Conservation (phyloP, 2,797 vertebrate genomes). For the Hoplostethus mediterraneus region DNA sequence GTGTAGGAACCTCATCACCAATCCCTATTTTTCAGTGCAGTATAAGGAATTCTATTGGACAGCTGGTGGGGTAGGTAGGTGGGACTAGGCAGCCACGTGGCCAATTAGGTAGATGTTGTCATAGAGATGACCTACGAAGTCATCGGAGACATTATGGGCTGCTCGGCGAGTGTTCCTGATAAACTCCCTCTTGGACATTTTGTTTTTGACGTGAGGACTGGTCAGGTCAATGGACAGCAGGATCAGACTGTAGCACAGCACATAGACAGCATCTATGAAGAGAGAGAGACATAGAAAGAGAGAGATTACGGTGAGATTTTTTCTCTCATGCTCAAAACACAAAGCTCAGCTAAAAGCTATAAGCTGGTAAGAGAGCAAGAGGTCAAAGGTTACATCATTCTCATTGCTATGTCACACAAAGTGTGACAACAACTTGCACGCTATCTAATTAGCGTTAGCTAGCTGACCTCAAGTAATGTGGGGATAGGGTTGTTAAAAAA, state of each 20-base stretch:
- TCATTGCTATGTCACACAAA: too few relatives aligned
- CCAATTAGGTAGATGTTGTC: slow-evolving; percentile 99
- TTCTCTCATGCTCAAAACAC: too few relatives aligned
- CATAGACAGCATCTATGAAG: slow-evolving; percentile 93
- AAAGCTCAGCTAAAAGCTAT: too few relatives aligned
- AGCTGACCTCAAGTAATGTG: too few relatives aligned
- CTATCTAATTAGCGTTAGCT: too few relatives aligned
- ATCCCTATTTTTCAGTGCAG: slow-evolving; percentile 56
- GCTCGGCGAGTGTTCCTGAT: slow-evolving; percentile 97
- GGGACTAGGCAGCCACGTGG: slow-evolving; percentile 93
- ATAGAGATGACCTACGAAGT: slow-evolving; percentile 99
- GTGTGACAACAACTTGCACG: too few relatives aligned
- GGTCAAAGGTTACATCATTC: too few relatives aligned
- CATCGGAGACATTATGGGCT: slow-evolving; percentile 97
- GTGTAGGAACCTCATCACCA: slow-evolving; percentile 46
- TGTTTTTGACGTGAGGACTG: slow-evolving; percentile 99
- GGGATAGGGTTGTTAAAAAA: too few relatives aligned
- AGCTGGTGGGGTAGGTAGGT: slow-evolving; percentile 25
- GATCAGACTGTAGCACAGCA: slow-evolving; percentile 98
- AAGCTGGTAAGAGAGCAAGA: too few relatives aligned
- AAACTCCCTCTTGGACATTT: slow-evolving; percentile 99
- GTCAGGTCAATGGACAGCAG: slow-evolving; percentile 98
- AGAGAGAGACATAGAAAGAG: slow-evolving; percentile 10
- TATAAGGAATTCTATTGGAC: slow-evolving; percentile 8
- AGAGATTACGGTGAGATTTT: neutral